phyloP scores from a whole-genome alignment of 1,140 invertebrate species.

The Diachasmimorpha longicaudata region DNA sequence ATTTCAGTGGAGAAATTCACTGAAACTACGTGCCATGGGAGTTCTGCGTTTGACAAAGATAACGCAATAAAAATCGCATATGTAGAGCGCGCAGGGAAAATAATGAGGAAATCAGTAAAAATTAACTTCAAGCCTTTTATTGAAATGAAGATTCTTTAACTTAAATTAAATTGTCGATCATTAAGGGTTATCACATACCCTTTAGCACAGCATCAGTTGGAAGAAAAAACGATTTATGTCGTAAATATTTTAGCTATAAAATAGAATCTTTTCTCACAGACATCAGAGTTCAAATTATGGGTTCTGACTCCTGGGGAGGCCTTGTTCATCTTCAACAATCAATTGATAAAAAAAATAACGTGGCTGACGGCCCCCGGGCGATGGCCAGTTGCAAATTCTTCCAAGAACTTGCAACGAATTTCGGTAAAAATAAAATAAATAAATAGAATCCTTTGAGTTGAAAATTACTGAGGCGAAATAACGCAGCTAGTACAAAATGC shows the following conservation, averaged over 20 bases:
- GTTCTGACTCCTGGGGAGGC: no score
- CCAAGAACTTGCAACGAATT: no score
- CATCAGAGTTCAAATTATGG: no score
- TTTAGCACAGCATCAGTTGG: not conserved
- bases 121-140: no score
- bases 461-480: conserved; percentile 1
- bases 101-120: not conserved
- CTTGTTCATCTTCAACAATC: no score
- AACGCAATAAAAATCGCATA: not conserved
- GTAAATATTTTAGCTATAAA: not conserved
- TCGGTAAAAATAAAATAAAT: no score
- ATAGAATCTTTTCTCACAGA: not conserved
- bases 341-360: no score
- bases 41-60: not conserved
- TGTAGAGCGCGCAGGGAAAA: not conserved
- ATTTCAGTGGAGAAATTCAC: conserved; percentile 12
- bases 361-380: no score
- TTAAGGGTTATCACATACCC: no score
- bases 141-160: no score
- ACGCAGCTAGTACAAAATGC: conserved; percentile 1
- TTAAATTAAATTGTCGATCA: no score
- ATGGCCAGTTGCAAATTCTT: no score
- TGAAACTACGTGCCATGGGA: not conserved
- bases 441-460: not conserved
- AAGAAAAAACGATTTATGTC: not conserved